Percentiles rank a stretch among this genome's conserved stretches.
Evolutionary conservation across 2,888 invertebrate genomes (phyloP).

Genomic region (Nebria salina): DNA sequence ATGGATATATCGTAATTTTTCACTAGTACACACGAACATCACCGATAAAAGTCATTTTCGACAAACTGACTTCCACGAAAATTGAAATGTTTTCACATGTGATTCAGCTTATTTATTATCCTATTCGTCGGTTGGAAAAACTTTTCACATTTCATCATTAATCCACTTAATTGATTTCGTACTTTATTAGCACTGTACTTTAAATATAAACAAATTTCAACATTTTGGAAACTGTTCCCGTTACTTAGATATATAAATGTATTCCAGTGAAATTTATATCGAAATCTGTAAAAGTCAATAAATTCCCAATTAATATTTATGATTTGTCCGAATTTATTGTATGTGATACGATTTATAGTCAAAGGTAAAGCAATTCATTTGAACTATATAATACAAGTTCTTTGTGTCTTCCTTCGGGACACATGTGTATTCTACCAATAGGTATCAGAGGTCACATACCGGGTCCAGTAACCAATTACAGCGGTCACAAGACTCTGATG

Average conservation of each 20-base stretch:
- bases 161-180: no score
- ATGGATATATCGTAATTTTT: slow-evolving; percentile 11
- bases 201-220: no score
- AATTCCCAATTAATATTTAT: neutral
- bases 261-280: no score
- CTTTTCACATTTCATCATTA: neutral
- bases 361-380: neutral
- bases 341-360: neutral
- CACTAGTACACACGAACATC: neutral
- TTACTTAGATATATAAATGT: no score
- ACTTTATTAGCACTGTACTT: no score
- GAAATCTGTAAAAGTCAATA: no score
- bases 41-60: slow-evolving; percentile 12
- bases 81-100: neutral
- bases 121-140: neutral
- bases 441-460: slow-evolving; percentile 19
- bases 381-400: neutral
- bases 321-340: neutral
- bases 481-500: slow-evolving; percentile 36
- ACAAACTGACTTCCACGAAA: neutral
- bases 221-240: no score
- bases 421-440: neutral
- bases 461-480: slow-evolving; percentile 37
- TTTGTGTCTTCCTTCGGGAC: neutral
- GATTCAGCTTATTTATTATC: neutral